A percentile compares a stretch with the other conserved stretches of the same genome.
Conservation (phyloP, 2,888 invertebrate species). For the Cordilura impudica region DNA sequence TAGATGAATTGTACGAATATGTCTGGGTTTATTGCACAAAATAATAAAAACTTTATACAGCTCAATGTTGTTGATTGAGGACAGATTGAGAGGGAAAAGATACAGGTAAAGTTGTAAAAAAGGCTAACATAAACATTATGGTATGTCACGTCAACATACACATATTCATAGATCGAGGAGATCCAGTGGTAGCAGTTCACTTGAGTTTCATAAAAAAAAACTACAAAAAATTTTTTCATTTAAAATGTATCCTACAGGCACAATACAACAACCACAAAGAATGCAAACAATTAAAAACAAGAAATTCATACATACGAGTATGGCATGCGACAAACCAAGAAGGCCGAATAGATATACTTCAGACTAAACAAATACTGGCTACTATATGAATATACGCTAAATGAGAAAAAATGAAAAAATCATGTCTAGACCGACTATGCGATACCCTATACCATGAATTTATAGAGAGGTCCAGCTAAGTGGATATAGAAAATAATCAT, state of each 20-base stretch:
- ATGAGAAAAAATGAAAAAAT: conserved; percentile 12
- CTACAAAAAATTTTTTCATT: conserved; percentile 17
- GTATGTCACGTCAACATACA: conserved; percentile 48
- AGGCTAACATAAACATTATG: conserved; percentile 51
- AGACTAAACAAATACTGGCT: background rate
- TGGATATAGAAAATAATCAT: no score
- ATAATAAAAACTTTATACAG: conserved; percentile 55
- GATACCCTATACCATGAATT: no score
- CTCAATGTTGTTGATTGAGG: conserved; percentile 21
- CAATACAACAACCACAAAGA: conserved; percentile 20
- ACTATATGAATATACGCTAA: background rate
- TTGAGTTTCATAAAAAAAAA: conserved; percentile 42
- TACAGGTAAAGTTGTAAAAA: conserved; percentile 32
- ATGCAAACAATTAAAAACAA: conserved; percentile 14
- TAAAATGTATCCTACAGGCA: conserved; percentile 38
- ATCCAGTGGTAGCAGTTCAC: conserved; percentile 30
- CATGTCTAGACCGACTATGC: no score
- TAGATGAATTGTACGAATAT: conserved; percentile 29
- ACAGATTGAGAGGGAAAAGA: background rate
- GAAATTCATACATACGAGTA: conserved; percentile 49
- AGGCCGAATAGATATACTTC: conserved; percentile 38
- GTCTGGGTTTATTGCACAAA: conserved; percentile 51
- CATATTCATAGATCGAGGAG: background rate
- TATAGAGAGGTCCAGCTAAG: no score
- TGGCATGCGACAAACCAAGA: conserved; percentile 61